Evolutionary conservation across 2,113 vertebrate genomes (phyloP), one percentile per base, ranked within the genome.

Genomic region (Tangachromis dhanisi): DNA sequence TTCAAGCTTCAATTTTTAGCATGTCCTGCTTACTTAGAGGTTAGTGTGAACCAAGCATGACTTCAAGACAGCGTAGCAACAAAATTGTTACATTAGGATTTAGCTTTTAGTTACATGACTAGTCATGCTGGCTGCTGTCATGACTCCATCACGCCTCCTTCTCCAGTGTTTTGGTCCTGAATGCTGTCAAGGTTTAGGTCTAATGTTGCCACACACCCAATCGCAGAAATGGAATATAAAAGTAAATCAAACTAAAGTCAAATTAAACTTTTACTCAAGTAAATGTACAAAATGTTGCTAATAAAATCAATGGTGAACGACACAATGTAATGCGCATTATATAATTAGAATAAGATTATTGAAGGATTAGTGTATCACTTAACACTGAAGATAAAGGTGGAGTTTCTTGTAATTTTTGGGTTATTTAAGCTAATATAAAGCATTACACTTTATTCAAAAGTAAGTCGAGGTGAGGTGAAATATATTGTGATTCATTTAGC

Each of bases 271-370:
- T 21, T 71, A 40, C 63, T 42, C 33, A 40, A 38, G n/a, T 71
- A 40, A 71, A 40, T 68, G 63, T 14, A 21, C 2, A 24, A 40
- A 40, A 68, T 68, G 63, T 40, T 68, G 7, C 63, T 21, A 40
- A 40, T 40, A 4, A 68, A 40, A 9, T 68, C 35, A 0, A 0
- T 24, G 11, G 0, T 63, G 0, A 59, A 59, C 0, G 1, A 26
- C 24, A 59, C 24, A 59, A 11, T 57, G 57, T 11, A 21, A 21
- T 21, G 63, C 3, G 11, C 63, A 68, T 24, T 68, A 68, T 68
- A 14, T 40, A 40, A 68, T 68, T 40, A 68, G 0, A 40, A n/a
- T 7, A 66, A 4, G 31, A 66, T 68, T 40, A 40, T 40, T 40
- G 35, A 68, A 40, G n/a, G 35, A 24, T 68, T 9, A 68, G 0